phyloP scores from a whole-genome alignment of 2,797 vertebrate species.

The Kryptolebias ocellatus region DNA sequence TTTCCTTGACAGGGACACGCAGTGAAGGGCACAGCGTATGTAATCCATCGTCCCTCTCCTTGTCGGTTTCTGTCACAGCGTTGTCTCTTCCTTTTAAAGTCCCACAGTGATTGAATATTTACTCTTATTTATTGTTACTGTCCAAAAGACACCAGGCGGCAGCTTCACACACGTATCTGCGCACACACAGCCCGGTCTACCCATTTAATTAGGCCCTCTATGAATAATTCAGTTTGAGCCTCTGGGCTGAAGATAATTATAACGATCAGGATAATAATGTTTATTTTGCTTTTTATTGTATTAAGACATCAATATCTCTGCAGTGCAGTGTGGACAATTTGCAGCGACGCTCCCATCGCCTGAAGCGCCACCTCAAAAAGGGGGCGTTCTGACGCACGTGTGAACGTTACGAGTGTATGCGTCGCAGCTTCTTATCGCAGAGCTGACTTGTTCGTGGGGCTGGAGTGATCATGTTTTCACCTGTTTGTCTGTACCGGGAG shows the following conservation, averaged over 20 bases:
- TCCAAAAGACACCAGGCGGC: slow-evolving; percentile 56
- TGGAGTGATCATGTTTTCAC: no score
- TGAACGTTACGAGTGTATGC: not conserved
- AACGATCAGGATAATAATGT: slow-evolving; percentile 86
- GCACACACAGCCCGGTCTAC: slow-evolving; percentile 62
- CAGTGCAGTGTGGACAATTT: slow-evolving; percentile 72
- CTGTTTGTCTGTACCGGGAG: no score
- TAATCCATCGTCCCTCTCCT: slow-evolving; percentile 30
- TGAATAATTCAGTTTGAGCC: slow-evolving; percentile 85
- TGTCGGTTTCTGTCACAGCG: slow-evolving; percentile 45
- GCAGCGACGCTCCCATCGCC: slow-evolving; percentile 47
- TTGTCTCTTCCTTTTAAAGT: slow-evolving; percentile 44
- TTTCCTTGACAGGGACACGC: slow-evolving; percentile 46
- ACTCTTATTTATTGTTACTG: slow-evolving; percentile 67
- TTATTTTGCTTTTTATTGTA: slow-evolving; percentile 87
- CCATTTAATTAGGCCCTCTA: slow-evolving; percentile 85
- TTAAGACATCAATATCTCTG: slow-evolving; percentile 84
- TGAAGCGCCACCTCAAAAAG: slow-evolving; percentile 43
- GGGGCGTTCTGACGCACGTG: slow-evolving; percentile 7
- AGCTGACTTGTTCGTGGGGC: not conserved
- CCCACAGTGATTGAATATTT: slow-evolving; percentile 71
- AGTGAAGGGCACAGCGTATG: slow-evolving; percentile 57
- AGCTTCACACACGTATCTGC: slow-evolving; percentile 40
- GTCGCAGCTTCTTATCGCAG: not conserved
- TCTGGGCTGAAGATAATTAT: slow-evolving; percentile 86